Base-by-base conservation (phyloP, 2,888 invertebrate species). In the Aphidius colemani region DNA sequence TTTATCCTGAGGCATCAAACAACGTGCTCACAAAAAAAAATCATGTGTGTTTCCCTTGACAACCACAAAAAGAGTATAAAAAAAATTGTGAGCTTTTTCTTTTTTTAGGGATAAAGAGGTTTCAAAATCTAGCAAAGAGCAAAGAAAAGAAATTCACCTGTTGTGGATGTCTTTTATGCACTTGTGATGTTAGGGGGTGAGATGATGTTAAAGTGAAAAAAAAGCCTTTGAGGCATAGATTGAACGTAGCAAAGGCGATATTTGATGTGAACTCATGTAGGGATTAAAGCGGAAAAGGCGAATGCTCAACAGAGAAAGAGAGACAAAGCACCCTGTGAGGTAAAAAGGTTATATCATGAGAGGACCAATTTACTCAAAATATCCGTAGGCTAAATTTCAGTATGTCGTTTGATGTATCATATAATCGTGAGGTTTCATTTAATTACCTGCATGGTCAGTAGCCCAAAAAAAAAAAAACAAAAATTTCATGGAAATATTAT, bases 391-490 rank as follows among this genome's bases (percentile, higher is more conserved):
- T 30, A 30, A 30, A 30, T 30, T 30, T 30, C 5, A 30, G 30
- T 30, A 30, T 30, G 30, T 61, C 69, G 69, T 70, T 70, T 70
- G 68, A 70, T 70, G 61, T 70, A 65, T 63, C 51, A 53, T 60
- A 46, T 30, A 18, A 3, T 30, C 56, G 60, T 64, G 53, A 67
- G 69, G 66, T 63, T 69, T 69, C 69, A 69, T 70, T 64, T 66
- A 70, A 70, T 69, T 67, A 67, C 66, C 5, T 74, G 40, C 10
- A 59, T 71, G 72, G 69, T 44, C 48, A 30, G 46, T 7, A 9
- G 4, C 7, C 18, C 39, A 3, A 30, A 57, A 46, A 30, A n/a
- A n/a, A n/a, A n/a, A n/a, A n/a, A n/a, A n/a, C n/a, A n/a, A n/a
- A 40, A 45, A 45, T 45, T 9, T n/a, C 13, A 46, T 10, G 46